Evolutionary conservation across 64 coral and sea anemone genomes (phyloP).

Genomic region (Dendrophyllia cribrosa): DNA sequence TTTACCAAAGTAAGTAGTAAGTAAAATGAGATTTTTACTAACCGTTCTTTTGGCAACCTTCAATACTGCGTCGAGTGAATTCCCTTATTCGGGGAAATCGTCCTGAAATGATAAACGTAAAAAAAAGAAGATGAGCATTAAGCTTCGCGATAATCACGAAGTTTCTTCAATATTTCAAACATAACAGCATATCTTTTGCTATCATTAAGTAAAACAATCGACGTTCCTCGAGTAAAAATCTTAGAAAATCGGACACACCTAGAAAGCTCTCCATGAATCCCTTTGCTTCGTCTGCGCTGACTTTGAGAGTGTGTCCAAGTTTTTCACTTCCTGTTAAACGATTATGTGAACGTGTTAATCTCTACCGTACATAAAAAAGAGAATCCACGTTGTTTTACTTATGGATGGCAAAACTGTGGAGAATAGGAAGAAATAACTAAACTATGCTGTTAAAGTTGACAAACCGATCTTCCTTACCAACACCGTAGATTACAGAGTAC

Average conservation of each 20-base stretch:
- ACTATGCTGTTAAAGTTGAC: neutral
- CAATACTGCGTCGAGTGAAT: constrained; percentile 72
- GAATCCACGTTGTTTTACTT: neutral
- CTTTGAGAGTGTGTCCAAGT: constrained; percentile 78
- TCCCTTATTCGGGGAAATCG: constrained; percentile 72
- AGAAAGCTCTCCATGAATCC: constrained; percentile 90
- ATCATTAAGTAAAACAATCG: too few species aligned
- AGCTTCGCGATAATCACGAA: too few species aligned
- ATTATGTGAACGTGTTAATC: neutral
- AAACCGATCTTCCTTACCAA: constrained; percentile 60
- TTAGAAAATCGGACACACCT: constrained; percentile 15
- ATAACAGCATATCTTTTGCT: too few species aligned
- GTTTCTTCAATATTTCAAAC: too few species aligned
- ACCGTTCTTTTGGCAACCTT: constrained; percentile 70
- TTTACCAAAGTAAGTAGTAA: too few species aligned
- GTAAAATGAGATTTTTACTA: neutral
- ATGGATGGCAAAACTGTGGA: too few species aligned
- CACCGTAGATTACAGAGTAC: constrained; percentile 95
- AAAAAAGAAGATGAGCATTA: neutral
- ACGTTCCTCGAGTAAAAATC: too few species aligned
- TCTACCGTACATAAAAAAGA: too few species aligned
- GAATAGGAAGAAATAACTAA: neutral
- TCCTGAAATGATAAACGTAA: constrained; percentile 25
- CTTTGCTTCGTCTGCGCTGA: constrained; percentile 76
- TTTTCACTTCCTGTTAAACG: constrained; percentile 65